Percentiles rank a stretch among this genome's conserved stretches.
Evolutionary conservation across 2,113 vertebrate species (phyloP).

Genomic region (Embiotoca jacksoni): DNA sequence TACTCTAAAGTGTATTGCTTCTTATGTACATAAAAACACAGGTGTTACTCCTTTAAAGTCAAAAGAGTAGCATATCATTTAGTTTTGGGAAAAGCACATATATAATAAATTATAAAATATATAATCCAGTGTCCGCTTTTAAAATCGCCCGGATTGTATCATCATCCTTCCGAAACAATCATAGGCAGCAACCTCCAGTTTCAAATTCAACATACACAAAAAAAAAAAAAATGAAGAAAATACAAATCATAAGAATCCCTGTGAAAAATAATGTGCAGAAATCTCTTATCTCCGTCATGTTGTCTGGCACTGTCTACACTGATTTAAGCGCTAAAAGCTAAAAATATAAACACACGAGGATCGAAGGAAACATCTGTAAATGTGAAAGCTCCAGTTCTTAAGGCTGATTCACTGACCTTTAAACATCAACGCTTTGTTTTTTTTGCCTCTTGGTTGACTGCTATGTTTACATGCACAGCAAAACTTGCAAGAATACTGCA

Average conservation of each 20-base stretch:
- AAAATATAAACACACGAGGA: constrained; percentile 39
- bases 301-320: constrained; percentile 64
- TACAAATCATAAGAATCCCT: constrained; percentile 48
- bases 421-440: constrained; percentile 60
- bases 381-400: constrained; percentile 69
- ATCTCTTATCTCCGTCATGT: constrained; percentile 51
- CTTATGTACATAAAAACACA: constrained; percentile 48
- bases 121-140: constrained; percentile 78
- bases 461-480: constrained; percentile 67
- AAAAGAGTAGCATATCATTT: constrained; percentile 53
- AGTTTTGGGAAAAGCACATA: constrained; percentile 57
- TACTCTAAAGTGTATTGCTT: constrained; percentile 57
- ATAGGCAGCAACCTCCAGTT: constrained; percentile 74
- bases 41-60: constrained; percentile 30
- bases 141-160: constrained; percentile 56
- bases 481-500: constrained; percentile 30
- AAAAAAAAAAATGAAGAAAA: constrained; percentile 26
- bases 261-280: constrained; percentile 70
- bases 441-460: constrained; percentile 54
- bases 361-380: constrained; percentile 50
- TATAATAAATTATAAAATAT: constrained; percentile 75
- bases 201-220: constrained; percentile 55
- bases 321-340: constrained; percentile 82
- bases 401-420: constrained; percentile 75
- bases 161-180: constrained; percentile 69